Conservation (phyloP, 1,140 invertebrate species). For the Drosophila nigromelanica region DNA sequence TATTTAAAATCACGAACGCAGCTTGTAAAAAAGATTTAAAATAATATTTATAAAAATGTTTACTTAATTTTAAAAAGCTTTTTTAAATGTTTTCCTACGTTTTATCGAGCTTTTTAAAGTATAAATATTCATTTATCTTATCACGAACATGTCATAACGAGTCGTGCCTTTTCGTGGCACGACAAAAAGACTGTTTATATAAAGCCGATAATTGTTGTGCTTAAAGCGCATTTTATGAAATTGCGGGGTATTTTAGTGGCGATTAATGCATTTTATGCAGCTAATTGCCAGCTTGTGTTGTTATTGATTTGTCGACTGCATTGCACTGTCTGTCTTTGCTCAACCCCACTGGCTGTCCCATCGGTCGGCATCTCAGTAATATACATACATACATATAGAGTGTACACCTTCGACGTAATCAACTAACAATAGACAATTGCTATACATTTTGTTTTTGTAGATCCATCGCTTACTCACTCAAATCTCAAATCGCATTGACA, state of each 20-base stretch:
- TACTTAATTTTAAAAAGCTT: no score
- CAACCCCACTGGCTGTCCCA: neutral
- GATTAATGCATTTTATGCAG: neutral
- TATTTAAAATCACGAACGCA: neutral
- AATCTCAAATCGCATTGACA: conserved; percentile 46
- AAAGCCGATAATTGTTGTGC: neutral
- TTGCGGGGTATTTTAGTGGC: conserved; percentile 7
- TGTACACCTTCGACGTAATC: neutral
- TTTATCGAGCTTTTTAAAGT: no score
- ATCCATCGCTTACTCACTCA: conserved; percentile 35
- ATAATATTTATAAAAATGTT: no score
- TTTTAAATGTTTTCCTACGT: no score
- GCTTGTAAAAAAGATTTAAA: no score
- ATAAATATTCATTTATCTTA: no score
- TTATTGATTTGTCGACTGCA: conserved; percentile 38
- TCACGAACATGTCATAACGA: neutral
- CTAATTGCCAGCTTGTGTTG: conserved; percentile 21
- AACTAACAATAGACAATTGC: conserved; percentile 8
- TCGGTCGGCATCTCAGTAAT: neutral
- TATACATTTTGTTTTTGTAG: conserved; percentile 26
- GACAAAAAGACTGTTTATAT: neutral
- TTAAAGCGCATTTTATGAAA: no score
- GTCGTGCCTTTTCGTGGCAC: neutral
- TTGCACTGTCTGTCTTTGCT: neutral
- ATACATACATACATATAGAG: neutral